Evolutionary conservation across 2,888 invertebrate species (phyloP).

Genomic region (Cerastis rubricosa): DNA sequence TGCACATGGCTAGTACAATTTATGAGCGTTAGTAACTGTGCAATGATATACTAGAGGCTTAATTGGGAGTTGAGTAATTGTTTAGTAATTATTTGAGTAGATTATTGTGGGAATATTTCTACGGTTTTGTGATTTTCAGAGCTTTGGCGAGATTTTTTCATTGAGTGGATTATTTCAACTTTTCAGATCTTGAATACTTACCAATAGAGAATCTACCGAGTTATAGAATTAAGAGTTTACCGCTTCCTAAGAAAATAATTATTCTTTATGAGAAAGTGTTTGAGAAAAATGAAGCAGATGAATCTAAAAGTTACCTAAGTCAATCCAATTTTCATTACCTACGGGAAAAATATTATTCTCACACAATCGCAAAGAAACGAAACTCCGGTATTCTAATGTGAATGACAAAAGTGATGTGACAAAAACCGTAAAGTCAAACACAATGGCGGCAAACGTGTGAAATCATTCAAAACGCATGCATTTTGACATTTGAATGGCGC

Average conservation of each 20-base stretch:
- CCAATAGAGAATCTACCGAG: neutral
- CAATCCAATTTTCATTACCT: conserved; percentile 13
- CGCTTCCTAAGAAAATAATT: neutral
- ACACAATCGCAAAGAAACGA: conserved; percentile 48
- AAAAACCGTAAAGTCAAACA: conserved; percentile 58
- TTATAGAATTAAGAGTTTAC: neutral
- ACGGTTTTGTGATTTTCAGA: neutral
- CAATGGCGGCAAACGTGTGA: conserved; percentile 65
- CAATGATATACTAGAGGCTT: neutral
- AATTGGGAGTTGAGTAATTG: conserved; percentile 19
- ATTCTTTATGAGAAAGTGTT: neutral
- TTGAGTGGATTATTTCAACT: neutral
- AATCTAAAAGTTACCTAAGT: neutral
- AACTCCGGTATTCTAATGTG: conserved; percentile 64
- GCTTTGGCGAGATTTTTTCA: neutral
- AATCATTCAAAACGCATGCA: conserved; percentile 55
- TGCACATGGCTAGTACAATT: conserved; percentile 25
- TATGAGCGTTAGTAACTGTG: conserved; percentile 31
- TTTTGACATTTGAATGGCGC: conserved; percentile 64
- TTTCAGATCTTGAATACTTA: neutral
- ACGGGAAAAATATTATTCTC: conserved; percentile 58
- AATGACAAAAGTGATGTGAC: conserved; percentile 52
- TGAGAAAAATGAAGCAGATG: neutral
- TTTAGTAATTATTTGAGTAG: conserved; percentile 4
- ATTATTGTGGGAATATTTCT: conserved; percentile 9